A percentile compares a stretch with the other conserved stretches of the same genome.
Evolutionary conservation across 2,113 vertebrate species (phyloP).

Genomic region (Leptocoma aspasia): DNA sequence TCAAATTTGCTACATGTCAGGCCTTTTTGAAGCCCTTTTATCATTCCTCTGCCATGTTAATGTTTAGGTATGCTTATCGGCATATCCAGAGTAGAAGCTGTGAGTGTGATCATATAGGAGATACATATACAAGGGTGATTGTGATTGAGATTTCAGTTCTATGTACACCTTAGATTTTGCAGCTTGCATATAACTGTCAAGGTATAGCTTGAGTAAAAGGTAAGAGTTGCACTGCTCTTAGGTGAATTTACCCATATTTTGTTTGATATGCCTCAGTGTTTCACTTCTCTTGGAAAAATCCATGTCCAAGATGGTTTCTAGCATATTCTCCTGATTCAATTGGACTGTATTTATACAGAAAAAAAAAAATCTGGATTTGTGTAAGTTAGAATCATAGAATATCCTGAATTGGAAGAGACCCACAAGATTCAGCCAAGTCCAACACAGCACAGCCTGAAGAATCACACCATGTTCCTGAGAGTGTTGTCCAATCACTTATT

Average conservation of each 20-base stretch:
- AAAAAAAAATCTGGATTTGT: neutral
- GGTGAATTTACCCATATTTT: neutral
- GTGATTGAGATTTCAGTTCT: neutral
- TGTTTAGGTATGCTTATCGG: neutral
- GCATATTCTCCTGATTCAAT: neutral
- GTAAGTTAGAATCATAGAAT: neutral
- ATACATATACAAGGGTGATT: neutral
- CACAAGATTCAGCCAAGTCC: neutral
- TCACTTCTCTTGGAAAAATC: neutral
- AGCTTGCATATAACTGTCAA: neutral
- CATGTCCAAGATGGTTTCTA: neutral
- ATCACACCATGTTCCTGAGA: neutral
- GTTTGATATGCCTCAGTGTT: neutral
- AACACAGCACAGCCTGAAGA: fast-evolving
- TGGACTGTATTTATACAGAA: neutral
- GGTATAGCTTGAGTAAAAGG: neutral
- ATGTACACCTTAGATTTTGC: neutral
- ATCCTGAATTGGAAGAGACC: neutral
- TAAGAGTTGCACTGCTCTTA: neutral
- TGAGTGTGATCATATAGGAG: neutral
- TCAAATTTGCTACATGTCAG: neutral
- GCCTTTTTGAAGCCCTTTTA: neutral
- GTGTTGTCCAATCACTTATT: neutral
- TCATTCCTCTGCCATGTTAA: neutral
- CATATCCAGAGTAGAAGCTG: neutral